Evolutionary conservation across 2,888 invertebrate genomes (phyloP).

Genomic region (Dascillus cervinus): DNA sequence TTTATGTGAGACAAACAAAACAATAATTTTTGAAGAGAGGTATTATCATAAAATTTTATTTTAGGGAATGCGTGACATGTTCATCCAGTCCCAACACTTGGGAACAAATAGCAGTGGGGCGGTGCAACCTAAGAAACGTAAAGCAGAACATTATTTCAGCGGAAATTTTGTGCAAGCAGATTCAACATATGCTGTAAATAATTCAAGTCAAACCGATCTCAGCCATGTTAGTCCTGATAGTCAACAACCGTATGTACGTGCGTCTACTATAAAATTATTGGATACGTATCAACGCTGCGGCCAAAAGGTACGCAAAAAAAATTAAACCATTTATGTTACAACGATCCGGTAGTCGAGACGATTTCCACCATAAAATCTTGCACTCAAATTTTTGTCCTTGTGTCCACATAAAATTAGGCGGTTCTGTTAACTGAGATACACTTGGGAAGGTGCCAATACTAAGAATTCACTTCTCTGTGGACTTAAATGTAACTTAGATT

Average conservation of each 20-base stretch:
- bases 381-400: too few relatives aligned
- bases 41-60: too few relatives aligned
- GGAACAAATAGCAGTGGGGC: slow-evolving; percentile 44
- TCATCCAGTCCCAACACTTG: slow-evolving; percentile 60
- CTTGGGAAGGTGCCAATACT: too few relatives aligned
- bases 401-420: too few relatives aligned
- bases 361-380: slow-evolving; percentile 2
- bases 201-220: slow-evolving; percentile 34
- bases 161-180: slow-evolving; percentile 34
- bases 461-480: too few relatives aligned
- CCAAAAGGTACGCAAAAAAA: slow-evolving; percentile 52
- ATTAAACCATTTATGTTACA: slow-evolving; percentile 1
- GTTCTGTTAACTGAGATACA: too few relatives aligned
- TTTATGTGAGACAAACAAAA: too few relatives aligned
- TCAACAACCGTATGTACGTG: slow-evolving; percentile 55
- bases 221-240: slow-evolving; percentile 30
- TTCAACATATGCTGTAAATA: slow-evolving; percentile 42
- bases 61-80: slow-evolving; percentile 83
- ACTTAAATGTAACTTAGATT: too few relatives aligned
- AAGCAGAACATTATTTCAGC: slow-evolving; percentile 32
- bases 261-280: slow-evolving; percentile 60
- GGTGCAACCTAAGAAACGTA: slow-evolving; percentile 37
- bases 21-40: too few relatives aligned
- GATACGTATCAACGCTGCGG: slow-evolving; percentile 61
- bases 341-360: slow-evolving; percentile 1